Percentiles rank a stretch among this genome's conserved stretches.
Conservation (phyloP, 2,888 invertebrate genomes). For the Drosophila maculinotata region DNA sequence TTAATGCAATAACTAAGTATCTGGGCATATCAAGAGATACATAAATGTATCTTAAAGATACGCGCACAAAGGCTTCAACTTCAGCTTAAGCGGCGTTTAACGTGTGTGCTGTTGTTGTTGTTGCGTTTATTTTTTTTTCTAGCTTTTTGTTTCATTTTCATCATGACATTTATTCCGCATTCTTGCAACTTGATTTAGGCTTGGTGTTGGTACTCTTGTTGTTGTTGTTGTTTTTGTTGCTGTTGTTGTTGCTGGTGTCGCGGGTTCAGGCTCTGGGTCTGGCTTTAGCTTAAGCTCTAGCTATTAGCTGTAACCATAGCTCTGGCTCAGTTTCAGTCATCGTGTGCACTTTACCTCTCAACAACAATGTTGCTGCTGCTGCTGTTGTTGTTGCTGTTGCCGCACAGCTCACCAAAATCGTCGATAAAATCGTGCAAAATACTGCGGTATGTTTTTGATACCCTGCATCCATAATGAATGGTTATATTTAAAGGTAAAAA, state of each 20-base stretch:
- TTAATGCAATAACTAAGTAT: slow-evolving; percentile 53
- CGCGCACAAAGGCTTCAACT: slow-evolving; percentile 40
- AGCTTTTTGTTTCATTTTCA: slow-evolving; percentile 50
- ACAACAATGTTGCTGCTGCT: slow-evolving; percentile 4
- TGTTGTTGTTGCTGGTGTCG: slow-evolving; percentile 40
- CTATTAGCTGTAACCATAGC: not conserved
- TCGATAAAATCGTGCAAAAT: slow-evolving; percentile 59
- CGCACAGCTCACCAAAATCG: slow-evolving; percentile 44
- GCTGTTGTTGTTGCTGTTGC: slow-evolving; percentile 9
- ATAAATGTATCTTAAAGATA: slow-evolving; percentile 59
- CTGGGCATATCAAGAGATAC: slow-evolving; percentile 36
- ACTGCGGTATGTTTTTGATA: slow-evolving; percentile 39
- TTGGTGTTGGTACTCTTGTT: slow-evolving; percentile 55
- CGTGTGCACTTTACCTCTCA: slow-evolving; percentile 45
- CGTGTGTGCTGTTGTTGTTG: slow-evolving; percentile 2
- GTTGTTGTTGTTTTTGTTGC: slow-evolving; percentile 19
- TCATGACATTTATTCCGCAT: slow-evolving; percentile 79
- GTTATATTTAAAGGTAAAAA: not conserved
- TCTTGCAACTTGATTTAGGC: slow-evolving; percentile 81
- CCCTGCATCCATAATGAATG: slow-evolving; percentile 8
- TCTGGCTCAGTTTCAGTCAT: slow-evolving; percentile 30
- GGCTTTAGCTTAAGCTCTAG: not conserved
- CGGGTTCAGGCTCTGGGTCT: slow-evolving; percentile 34
- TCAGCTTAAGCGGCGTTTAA: slow-evolving; percentile 25
- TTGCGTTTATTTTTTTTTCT: slow-evolving; percentile 17